These are phyloP conservation scores for Pteropus rufus DNA, from an alignment of 2,797 vertebrate genomes.

Conservation along the genomic window DNA sequence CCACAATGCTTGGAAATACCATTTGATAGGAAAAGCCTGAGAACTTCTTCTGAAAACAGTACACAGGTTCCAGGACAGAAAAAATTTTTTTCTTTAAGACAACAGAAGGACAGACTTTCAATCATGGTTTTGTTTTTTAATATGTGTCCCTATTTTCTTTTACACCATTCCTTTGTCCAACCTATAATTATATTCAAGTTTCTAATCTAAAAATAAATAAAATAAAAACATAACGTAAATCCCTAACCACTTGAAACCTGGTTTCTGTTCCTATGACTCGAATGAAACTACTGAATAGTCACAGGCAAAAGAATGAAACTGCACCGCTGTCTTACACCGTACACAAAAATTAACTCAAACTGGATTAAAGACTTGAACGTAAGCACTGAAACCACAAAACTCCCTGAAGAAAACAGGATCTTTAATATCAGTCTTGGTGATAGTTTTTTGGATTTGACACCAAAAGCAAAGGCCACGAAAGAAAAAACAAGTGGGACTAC, in stretches of 20 bases:
- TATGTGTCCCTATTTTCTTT: not conserved
- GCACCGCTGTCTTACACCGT: not conserved
- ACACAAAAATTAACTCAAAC: not conserved
- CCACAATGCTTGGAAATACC: not conserved
- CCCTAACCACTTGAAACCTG: not conserved
- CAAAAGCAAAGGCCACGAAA: not conserved
- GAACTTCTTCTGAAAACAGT: constrained; percentile 31
- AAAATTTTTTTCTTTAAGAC: not conserved
- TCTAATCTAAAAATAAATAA: not conserved
- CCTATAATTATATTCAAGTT: not conserved
- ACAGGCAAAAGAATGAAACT: not conserved
- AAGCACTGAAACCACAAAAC: not conserved
- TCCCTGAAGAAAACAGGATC: not conserved
- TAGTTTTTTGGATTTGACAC: not conserved
- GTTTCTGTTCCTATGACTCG: not conserved
- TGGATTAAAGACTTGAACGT: not conserved
- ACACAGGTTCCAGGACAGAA: not conserved
- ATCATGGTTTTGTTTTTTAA: not conserved
- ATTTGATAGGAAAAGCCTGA: constrained; percentile 10
- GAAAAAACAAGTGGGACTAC: not conserved
- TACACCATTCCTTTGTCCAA: not conserved
- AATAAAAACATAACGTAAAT: not conserved
- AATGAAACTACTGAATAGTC: not conserved
- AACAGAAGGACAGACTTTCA: not conserved
- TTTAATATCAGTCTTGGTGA: not conserved